phyloP scores from a whole-genome alignment of 2,113 vertebrate species.

The Strigops habroptila region DNA sequence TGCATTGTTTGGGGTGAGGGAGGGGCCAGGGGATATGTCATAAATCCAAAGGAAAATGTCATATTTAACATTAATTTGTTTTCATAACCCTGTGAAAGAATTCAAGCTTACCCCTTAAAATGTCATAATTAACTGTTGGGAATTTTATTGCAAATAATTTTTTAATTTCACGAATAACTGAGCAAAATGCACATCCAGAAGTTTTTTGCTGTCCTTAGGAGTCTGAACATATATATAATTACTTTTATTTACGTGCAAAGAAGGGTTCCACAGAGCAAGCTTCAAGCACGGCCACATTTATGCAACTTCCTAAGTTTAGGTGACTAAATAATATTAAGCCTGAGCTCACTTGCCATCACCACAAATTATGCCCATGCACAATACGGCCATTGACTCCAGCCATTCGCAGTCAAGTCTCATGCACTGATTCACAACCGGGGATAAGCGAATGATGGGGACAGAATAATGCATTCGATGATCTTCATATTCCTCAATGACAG shows the following conservation, averaged over 20 bases:
- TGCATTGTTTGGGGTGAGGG: conserved; percentile 38
- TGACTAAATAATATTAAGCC: neutral
- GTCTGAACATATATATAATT: neutral
- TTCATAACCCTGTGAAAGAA: conserved; percentile 57
- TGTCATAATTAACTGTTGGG: conserved; percentile 34
- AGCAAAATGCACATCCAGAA: neutral
- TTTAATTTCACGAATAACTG: conserved; percentile 13
- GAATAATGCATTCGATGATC: neutral
- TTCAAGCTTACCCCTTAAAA: conserved; percentile 58
- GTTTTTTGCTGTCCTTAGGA: neutral
- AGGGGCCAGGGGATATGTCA: conserved; percentile 37
- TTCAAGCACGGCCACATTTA: neutral
- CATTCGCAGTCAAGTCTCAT: conserved; percentile 8
- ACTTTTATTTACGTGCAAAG: neutral
- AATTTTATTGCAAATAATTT: conserved; percentile 43
- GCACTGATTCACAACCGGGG: conserved; percentile 17
- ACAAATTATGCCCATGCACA: neutral
- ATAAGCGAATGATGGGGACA: neutral
- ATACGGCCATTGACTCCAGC: conserved; percentile 4
- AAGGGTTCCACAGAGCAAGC: neutral
- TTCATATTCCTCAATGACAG: neutral
- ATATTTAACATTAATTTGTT: conserved; percentile 66
- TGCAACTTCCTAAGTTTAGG: neutral
- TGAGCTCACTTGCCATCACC: neutral
- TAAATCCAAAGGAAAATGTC: conserved; percentile 54